Percentiles rank a stretch among this genome's conserved stretches.
These are phyloP conservation scores for Laspeyria flexula DNA, from an alignment of 2,888 invertebrate genomes.

Conservation along the genomic window DNA sequence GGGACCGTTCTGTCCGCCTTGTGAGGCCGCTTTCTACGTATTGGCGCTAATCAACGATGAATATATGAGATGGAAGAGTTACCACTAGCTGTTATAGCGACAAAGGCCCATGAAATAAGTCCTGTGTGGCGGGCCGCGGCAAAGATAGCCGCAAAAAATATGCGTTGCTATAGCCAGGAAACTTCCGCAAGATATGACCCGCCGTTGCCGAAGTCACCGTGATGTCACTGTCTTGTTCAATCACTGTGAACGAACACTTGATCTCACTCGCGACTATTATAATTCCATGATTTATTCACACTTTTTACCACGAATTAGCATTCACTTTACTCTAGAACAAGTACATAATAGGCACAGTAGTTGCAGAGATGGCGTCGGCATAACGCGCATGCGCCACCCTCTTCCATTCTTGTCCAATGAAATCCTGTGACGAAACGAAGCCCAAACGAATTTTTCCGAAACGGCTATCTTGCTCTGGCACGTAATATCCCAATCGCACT, in stretches of 20 bases:
- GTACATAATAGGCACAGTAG: slow-evolving; percentile 79
- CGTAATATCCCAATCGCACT: slow-evolving; percentile 2
- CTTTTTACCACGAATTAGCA: slow-evolving; percentile 66
- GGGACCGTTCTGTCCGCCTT: slow-evolving; percentile 58
- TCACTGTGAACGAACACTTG: slow-evolving; percentile 60
- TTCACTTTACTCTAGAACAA: slow-evolving; percentile 68
- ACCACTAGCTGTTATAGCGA: slow-evolving; percentile 69
- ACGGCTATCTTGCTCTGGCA: slow-evolving; percentile 46
- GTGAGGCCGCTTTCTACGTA: slow-evolving; percentile 57
- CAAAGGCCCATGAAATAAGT: slow-evolving; percentile 71
- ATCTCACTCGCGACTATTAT: slow-evolving; percentile 62
- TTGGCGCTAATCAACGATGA: slow-evolving; percentile 50
- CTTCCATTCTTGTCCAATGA: slow-evolving; percentile 75
- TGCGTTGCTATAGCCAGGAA: slow-evolving; percentile 80
- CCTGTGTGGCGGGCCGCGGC: slow-evolving; percentile 61
- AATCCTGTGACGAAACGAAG: slow-evolving; percentile 64
- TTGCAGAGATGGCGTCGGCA: slow-evolving; percentile 86
- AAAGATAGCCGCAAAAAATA: slow-evolving; percentile 81
- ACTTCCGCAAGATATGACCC: slow-evolving; percentile 79
- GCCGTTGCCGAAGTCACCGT: slow-evolving; percentile 60
- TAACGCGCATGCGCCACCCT: slow-evolving; percentile 86
- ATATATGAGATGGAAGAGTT: slow-evolving; percentile 61
- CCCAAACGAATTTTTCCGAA: slow-evolving; percentile 63
- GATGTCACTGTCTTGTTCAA: slow-evolving; percentile 56
- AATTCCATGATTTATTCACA: slow-evolving; percentile 74